Evolutionary conservation across 1,140 invertebrate species (phyloP).

Genomic region (Cydia strobilella): DNA sequence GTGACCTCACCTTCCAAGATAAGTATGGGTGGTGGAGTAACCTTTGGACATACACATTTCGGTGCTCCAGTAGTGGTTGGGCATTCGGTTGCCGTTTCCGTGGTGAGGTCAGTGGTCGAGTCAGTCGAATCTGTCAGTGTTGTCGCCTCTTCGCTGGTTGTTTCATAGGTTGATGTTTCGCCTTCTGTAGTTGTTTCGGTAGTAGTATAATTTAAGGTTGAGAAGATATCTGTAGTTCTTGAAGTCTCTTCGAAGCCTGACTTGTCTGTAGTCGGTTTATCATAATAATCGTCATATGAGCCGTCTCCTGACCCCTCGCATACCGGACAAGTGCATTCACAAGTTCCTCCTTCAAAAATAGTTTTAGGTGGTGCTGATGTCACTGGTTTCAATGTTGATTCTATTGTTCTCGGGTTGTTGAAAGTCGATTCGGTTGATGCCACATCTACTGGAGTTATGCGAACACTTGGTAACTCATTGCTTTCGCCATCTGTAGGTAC

Average conservation of each 20-base stretch:
- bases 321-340: slow-evolving; percentile 87
- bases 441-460: slow-evolving; percentile 78
- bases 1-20: slow-evolving; percentile 88
- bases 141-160: slow-evolving; percentile 41
- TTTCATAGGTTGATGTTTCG: slow-evolving; percentile 42
- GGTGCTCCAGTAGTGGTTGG: slow-evolving; percentile 62
- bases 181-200: slow-evolving; percentile 40
- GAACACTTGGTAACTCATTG: slow-evolving; percentile 80
- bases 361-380: slow-evolving; percentile 48
- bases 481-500: slow-evolving; percentile 83
- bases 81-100: slow-evolving; percentile 49
- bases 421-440: slow-evolving; percentile 70
- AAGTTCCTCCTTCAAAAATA: slow-evolving; percentile 82
- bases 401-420: slow-evolving; percentile 64
- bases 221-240: slow-evolving; percentile 27
- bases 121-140: slow-evolving; percentile 40
- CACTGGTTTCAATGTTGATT: slow-evolving; percentile 57
- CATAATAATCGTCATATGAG: slow-evolving; percentile 65
- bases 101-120: slow-evolving; percentile 43
- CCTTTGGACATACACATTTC: slow-evolving; percentile 81
- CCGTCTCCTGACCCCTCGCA: slow-evolving; percentile 70
- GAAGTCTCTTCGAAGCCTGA: slow-evolving; percentile 38
- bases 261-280: slow-evolving; percentile 45
- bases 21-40: slow-evolving; percentile 86
- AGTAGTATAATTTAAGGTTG: slow-evolving; percentile 36